Base-by-base conservation (phyloP, 1,140 invertebrate genomes). In the Hylyphantes graminicola region DNA sequence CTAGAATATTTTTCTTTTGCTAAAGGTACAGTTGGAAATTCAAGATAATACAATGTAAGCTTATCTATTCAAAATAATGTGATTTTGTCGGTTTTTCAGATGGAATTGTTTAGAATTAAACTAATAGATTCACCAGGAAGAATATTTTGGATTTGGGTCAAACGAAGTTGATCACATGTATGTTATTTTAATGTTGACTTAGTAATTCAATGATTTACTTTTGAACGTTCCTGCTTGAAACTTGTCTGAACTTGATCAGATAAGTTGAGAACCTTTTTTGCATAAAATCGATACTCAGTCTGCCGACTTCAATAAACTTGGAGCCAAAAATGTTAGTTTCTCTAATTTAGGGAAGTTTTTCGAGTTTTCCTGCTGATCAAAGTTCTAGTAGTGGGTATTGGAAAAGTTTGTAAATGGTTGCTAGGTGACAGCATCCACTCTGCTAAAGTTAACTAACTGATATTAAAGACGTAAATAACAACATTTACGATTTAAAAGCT, bases 241-340 rank as follows among this genome's bases (percentile, higher is more conserved):
- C 50, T 53, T 70, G 68, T 70, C 68, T 51, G 53, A n/a, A 70
- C 17, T 70, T 54, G 68, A 48, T 19, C 17, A 8, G 68, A 17
- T 51, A 53, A 53, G 50, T 54, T 70, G 68, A 70, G 67, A 11
- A 17, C 15, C 68, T 53, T 51, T 70, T 70, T 70, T 70, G 68
- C 68, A 70, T 70, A 70, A 70, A 70, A 9, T 70, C 68, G 68
- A 70, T 70, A 70, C 54, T 70, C 68, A 53, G 48, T 19, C 12
- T 53, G n/a, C 50, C n/a, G 51, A 70, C 50, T 17, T 53, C 68
- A 53, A 70, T 70, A 70, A 15, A 70, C 68, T 70, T 70, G 17
- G 50, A 10, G 50, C 50, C 8, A 9, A 48, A 50, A 35, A 48
- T 68, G 65, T 68, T 50, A 51, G 50, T 10, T 11, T 53, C 68